phyloP scores from a whole-genome alignment of 2,797 vertebrate genomes.

The Aeoliscus strigatus region DNA sequence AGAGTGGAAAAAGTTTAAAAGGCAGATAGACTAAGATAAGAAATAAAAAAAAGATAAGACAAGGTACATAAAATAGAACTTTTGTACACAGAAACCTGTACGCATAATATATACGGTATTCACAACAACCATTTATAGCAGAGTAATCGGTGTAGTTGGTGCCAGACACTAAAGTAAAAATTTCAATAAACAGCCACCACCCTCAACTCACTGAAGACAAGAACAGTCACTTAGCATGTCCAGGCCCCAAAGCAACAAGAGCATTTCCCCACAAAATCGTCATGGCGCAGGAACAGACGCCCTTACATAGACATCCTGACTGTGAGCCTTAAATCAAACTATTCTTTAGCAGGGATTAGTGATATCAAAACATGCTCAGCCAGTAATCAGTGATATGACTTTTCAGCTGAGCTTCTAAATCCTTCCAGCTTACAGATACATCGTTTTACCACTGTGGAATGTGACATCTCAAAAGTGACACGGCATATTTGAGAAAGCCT shows the following conservation, averaged over 20 bases:
- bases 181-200: too few species aligned
- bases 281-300: not conserved
- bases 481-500: conserved; percentile 4
- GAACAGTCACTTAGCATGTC: too few species aligned
- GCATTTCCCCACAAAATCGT: not conserved
- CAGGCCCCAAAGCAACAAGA: not conserved
- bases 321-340: conserved; percentile 1
- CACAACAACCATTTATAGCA: too few species aligned
- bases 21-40: too few species aligned
- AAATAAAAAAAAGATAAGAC: too few species aligned
- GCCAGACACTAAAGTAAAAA: too few species aligned
- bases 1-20: too few species aligned
- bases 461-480: conserved; percentile 3
- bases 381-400: conserved; percentile 11
- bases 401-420: conserved; percentile 12
- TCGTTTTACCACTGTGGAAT: conserved; percentile 7
- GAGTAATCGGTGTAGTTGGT: too few species aligned
- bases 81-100: too few species aligned
- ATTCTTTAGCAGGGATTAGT: conserved; percentile 5
- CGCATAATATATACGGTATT: too few species aligned
- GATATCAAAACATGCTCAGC: conserved; percentile 13
- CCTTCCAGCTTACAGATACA: conserved; percentile 3
- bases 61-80: too few species aligned
- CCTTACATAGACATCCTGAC: conserved; percentile 3
- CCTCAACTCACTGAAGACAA: too few species aligned